Base-by-base conservation (phyloP, 2,113 vertebrate genomes). In the Cinclus cinclus region DNA sequence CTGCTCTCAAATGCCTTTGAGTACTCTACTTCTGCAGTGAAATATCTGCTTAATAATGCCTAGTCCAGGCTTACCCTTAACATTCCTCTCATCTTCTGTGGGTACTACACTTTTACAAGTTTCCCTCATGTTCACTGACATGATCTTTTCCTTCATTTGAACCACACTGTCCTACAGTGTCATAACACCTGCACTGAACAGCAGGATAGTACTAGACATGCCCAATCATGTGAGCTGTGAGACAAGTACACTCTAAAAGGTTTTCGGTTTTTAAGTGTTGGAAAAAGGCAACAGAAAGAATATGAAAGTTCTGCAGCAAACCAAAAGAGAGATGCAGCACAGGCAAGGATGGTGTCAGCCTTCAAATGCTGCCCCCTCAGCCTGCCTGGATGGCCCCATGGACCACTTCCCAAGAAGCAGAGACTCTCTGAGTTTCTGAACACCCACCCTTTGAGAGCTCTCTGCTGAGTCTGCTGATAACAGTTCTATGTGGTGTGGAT, bases 401-500 rank as follows among this genome's bases (percentile, higher is more conserved):
- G 33, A 37, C 13, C 31, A 28, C 4, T 8, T 62, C 9, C 10
- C 9, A 6, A 62, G 42, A 10, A 80, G 19, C 15, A 64, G 35
- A 71, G 15, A 6, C 31, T 28, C 3, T 25, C 15, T 11, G 22
- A 59, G 30, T 20, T 27, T 23, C 59, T 78, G 20, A 59, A 2
- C 15, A 21, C 0, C 28, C 25, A 16, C 28, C 70, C 13, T 4
- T 10, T 52, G 27, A 49, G 14, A 35, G 23, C 24, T 58, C n/a
- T 63, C 55, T 76, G 39, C 62, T 13, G 27, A 74, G n/a, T 19
- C 63, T 70, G n/a, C 35, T 68, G n/a, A 25, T 39, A 55, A 3
- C 17, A 39, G 2, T 0, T 10, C 35, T 21, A 1, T 1, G 9
- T 3, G 13, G 15, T 39, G 23, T 12, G 8, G 59, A 63, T 35